Percentiles rank a stretch among this genome's conserved stretches.
Conservation (phyloP, 2,888 invertebrate genomes). For the Ectobius pallidus region DNA sequence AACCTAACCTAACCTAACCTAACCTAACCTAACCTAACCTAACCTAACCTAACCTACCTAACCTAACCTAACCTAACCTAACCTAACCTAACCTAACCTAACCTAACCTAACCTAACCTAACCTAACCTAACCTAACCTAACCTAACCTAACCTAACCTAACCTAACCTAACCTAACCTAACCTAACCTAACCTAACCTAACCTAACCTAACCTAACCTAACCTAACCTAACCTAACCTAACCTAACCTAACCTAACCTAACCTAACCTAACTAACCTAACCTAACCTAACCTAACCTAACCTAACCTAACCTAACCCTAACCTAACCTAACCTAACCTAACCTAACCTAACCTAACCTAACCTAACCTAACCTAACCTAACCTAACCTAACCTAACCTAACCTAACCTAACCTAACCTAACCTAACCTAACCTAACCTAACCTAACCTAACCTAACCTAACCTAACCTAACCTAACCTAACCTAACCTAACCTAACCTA, state of each 20-base stretch:
- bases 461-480: conserved; percentile 44
- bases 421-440: conserved; percentile 46
- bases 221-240: conserved; percentile 41
- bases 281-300: conserved; percentile 43
- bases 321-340: conserved; percentile 48
- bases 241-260: conserved; percentile 37
- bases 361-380: conserved; percentile 39
- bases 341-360: conserved; percentile 40
- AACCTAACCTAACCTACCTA: conserved; percentile 46
- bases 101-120: conserved; percentile 47
- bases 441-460: conserved; percentile 46
- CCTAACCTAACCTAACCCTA: conserved; percentile 45
- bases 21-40: conserved; percentile 40
- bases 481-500: conserved; percentile 47
- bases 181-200: conserved; percentile 24
- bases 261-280: conserved; percentile 36
- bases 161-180: conserved; percentile 22
- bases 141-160: conserved; percentile 41
- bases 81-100: conserved; percentile 48
- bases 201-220: conserved; percentile 41
- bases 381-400: conserved; percentile 45
- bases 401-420: conserved; percentile 42
- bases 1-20: conserved; percentile 45
- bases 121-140: conserved; percentile 47
- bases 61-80: conserved; percentile 45